These are phyloP conservation scores for Plectrocnemia conspersa DNA, from an alignment of 1,140 invertebrate species.

Conservation along the genomic window DNA sequence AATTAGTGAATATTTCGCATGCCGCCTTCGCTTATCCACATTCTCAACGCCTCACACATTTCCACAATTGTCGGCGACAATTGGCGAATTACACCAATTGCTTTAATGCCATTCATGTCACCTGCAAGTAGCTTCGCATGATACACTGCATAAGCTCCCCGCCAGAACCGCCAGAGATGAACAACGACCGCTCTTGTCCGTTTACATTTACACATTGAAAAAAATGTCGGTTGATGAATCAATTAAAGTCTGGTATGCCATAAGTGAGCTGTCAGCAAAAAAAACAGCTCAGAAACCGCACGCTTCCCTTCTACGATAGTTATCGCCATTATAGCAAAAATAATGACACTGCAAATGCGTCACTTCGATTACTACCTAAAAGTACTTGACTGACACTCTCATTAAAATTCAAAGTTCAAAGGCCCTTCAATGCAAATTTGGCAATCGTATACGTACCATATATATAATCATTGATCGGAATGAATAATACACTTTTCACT, in stretches of 20 bases:
- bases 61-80: conserved; percentile 5
- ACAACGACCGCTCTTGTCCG: too few relatives aligned
- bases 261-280: too few relatives aligned
- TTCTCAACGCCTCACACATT: conserved; percentile 1
- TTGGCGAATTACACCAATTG: too few relatives aligned
- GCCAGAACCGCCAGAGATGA: background rate
- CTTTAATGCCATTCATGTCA: too few relatives aligned
- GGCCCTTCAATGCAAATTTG: background rate
- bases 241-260: too few relatives aligned
- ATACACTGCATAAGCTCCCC: background rate
- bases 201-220: too few relatives aligned
- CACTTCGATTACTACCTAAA: background rate
- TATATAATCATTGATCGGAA: too few relatives aligned
- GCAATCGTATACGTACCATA: too few relatives aligned
- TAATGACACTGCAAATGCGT: too few relatives aligned
- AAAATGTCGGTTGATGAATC: too few relatives aligned
- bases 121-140: too few relatives aligned
- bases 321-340: background rate
- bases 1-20: conserved; percentile 5
- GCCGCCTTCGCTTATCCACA: conserved; percentile 8
- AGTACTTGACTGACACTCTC: background rate
- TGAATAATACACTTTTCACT: too few relatives aligned
- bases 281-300: background rate
- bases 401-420: background rate
- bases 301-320: background rate